Evolutionary conservation across 2,888 invertebrate species (phyloP).

Genomic region (Drosophila recens): DNA sequence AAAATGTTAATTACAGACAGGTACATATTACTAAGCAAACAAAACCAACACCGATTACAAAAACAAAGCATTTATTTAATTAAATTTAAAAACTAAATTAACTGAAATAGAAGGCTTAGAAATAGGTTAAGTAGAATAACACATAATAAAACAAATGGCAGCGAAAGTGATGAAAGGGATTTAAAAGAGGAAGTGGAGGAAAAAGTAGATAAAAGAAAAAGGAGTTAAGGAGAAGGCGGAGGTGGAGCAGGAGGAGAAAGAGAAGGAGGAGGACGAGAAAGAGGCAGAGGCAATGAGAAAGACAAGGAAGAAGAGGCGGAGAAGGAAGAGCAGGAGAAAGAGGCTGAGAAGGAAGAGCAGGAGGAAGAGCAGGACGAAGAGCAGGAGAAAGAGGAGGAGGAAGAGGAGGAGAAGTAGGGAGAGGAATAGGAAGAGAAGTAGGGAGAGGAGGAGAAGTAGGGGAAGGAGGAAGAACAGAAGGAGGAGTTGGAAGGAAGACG

Average conservation of each 20-base stretch:
- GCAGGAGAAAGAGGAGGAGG: background rate
- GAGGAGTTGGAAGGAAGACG: slow-evolving; percentile 4
- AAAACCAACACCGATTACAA: slow-evolving; percentile 1
- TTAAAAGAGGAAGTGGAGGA: background rate
- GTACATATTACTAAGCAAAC: background rate
- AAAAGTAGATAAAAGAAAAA: too few species aligned
- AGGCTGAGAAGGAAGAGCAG: too few species aligned
- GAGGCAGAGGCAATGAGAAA: background rate
- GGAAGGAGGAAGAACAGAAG: background rate
- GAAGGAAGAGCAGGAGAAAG: slow-evolving; percentile 4
- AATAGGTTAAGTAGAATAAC: slow-evolving; percentile 12
- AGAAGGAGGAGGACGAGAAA: background rate
- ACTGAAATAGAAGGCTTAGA: slow-evolving; percentile 11
- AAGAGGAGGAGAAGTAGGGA: background rate
- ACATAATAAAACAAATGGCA: background rate
- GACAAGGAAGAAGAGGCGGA: too few species aligned
- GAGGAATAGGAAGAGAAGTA: background rate
- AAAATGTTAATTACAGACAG: background rate
- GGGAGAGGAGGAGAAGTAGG: too few species aligned
- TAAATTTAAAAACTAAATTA: slow-evolving; percentile 4
- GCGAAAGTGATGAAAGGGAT: background rate
- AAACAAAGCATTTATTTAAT: slow-evolving; percentile 13
- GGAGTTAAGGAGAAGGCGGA: background rate
- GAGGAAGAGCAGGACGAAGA: background rate
- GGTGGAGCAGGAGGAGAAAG: background rate